phyloP scores from a whole-genome alignment of 2,797 vertebrate genomes.

The Denticeps clupeoides region DNA sequence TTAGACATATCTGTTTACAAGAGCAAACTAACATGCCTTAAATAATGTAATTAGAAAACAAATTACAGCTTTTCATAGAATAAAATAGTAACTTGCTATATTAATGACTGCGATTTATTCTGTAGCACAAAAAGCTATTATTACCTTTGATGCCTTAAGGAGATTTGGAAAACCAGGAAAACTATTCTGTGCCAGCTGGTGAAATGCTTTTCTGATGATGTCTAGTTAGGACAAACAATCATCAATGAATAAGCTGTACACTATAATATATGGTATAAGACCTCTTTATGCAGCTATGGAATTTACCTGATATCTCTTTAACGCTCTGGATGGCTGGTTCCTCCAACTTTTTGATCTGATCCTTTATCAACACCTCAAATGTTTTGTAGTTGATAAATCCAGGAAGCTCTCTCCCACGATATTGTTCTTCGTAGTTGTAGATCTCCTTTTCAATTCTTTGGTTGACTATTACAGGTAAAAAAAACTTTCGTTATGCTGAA shows the following conservation, averaged over 20 bases:
- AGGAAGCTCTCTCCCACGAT: conserved; percentile 53
- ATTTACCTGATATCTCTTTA: too few relatives aligned
- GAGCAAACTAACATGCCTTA: too few relatives aligned
- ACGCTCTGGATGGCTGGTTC: conserved; percentile 48
- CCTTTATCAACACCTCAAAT: conserved; percentile 50
- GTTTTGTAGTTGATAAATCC: conserved; percentile 54
- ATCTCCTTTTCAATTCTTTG: not conserved
- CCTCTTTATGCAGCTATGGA: too few relatives aligned
- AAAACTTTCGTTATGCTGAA: not conserved
- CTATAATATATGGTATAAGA: too few relatives aligned
- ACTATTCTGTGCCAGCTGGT: conserved; percentile 41
- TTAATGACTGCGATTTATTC: too few relatives aligned
- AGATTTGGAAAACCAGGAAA: conserved; percentile 69
- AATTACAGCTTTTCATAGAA: too few relatives aligned
- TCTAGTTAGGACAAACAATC: too few relatives aligned
- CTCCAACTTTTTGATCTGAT: conserved; percentile 39
- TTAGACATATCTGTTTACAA: too few relatives aligned
- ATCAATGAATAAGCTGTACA: too few relatives aligned
- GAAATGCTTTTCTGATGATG: conserved; percentile 50
- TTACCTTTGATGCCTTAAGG: conserved; percentile 61
- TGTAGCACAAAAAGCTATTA: too few relatives aligned
- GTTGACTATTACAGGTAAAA: conserved; percentile 33
- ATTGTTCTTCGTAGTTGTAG: conserved; percentile 34
- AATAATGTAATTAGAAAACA: not conserved
- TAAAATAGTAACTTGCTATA: too few relatives aligned